Conservation (phyloP, 1,140 invertebrate genomes). For the Argopecten irradians region DNA sequence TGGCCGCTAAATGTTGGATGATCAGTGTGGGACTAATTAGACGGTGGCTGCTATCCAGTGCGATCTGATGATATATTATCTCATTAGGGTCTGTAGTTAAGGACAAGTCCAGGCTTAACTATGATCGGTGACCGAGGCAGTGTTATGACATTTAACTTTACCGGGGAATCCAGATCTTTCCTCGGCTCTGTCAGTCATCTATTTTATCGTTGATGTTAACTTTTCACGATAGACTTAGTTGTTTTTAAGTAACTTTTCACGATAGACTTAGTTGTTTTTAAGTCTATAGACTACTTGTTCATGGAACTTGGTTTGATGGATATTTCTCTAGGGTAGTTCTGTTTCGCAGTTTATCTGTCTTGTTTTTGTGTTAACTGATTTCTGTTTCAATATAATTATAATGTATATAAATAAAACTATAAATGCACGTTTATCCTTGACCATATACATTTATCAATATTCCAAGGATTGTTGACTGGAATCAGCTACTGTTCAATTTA, state of each 20-base stretch:
- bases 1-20: constrained; percentile 7
- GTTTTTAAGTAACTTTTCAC: too few species aligned
- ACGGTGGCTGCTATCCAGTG: background rate
- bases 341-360: background rate
- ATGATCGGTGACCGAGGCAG: background rate
- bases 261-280: background rate
- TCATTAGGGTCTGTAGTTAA: background rate
- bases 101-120: background rate
- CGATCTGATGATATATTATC: background rate
- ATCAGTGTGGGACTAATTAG: constrained; percentile 1
- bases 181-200: background rate
- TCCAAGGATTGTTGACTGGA: too few species aligned
- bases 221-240: background rate
- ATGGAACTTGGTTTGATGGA: background rate
- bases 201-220: background rate
- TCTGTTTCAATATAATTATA: too few species aligned
- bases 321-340: background rate
- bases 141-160: constrained; percentile 5
- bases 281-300: background rate
- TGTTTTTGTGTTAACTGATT: background rate
- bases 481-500: too few species aligned
- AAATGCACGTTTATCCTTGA: background rate
- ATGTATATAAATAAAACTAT: background rate
- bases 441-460: background rate
- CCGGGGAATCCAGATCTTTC: background rate